phyloP scores from a whole-genome alignment of 2,797 vertebrate species.

The Peromyscus eremicus region DNA sequence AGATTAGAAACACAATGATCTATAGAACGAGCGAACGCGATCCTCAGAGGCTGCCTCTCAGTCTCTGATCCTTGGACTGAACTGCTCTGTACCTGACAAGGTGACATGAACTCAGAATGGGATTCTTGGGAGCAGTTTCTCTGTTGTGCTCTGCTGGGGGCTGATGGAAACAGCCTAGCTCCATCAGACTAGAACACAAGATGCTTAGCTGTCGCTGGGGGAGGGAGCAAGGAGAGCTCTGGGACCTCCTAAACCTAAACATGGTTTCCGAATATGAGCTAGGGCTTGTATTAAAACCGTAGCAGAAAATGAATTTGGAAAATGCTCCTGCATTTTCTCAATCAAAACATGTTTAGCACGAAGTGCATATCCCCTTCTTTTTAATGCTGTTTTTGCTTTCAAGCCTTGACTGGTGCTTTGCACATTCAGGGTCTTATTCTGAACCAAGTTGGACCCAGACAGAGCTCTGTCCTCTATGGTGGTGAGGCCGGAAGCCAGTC shows the following conservation, averaged over 20 bases:
- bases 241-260: conserved; percentile 2
- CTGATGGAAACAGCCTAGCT: conserved; percentile 75
- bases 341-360: background rate
- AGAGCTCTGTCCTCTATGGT: background rate
- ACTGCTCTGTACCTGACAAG: conserved; percentile 79
- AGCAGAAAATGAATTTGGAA: background rate
- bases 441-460: rapidly evolving
- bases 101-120: conserved; percentile 81
- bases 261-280: background rate
- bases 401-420: rapidly evolving
- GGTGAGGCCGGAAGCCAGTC: background rate
- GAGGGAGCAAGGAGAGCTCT: background rate
- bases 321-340: background rate
- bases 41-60: conserved; percentile 81
- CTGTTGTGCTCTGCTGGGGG: conserved; percentile 64
- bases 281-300: background rate
- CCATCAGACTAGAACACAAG: conserved; percentile 72
- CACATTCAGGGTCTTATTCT: background rate
- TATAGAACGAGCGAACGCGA: conserved; percentile 84
- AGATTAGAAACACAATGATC: conserved; percentile 88
- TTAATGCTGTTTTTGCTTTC: background rate
- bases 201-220: conserved; percentile 59
- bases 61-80: conserved; percentile 86
- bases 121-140: conserved; percentile 73
- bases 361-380: background rate